Base-by-base conservation (phyloP, 2,888 invertebrate genomes). In the Cantharis nigra region DNA sequence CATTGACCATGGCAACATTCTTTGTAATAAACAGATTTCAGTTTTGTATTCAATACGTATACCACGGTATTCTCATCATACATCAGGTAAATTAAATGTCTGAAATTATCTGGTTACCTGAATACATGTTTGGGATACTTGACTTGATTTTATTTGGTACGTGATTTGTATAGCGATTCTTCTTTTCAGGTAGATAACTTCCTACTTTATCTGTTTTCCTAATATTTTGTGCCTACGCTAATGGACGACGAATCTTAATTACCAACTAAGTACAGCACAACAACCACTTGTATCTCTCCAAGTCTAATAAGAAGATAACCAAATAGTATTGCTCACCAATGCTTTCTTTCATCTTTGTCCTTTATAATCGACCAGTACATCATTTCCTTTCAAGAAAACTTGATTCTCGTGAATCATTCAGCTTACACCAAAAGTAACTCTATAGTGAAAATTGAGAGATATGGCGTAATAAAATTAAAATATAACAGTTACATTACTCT, bases 1-100 rank as follows among this genome's bases (percentile, higher is more conserved):
- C 82, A 81, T 80, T 82, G 81, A 80, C 82, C 82, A 81, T 79
- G 65, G 65, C 20, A 67, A 67, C 65, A 67, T 67, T 67, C 65
- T 67, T 67, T 23, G 65, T 67, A 67, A 67, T 67, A 67, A 67
- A 67, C 65, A 67, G 65, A 67, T 67, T 67, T 67, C n/a, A 67
- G n/a, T 67, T 67, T 67, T 23, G 65, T 67, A 67, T 67, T 67
- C 49, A 67, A 9, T 67, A 67, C 26, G 23, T 23, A 65, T 4
- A 23, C 23, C 13, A 23, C 18, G 11, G 63, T 74, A 74, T 74
- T 63, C 74, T 63, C 28, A 63, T 74, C 74, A 74, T 74, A 74
- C 70, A 70, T 74, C 74, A 74, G 74, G 70, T 74, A 74, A 74
- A 74, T 74, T 74, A 74, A 74, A 74, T 74, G 74, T 70, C 74